Evolutionary conservation across 2,113 vertebrate species (phyloP).

Genomic region (Rhagologus leucostigma): DNA sequence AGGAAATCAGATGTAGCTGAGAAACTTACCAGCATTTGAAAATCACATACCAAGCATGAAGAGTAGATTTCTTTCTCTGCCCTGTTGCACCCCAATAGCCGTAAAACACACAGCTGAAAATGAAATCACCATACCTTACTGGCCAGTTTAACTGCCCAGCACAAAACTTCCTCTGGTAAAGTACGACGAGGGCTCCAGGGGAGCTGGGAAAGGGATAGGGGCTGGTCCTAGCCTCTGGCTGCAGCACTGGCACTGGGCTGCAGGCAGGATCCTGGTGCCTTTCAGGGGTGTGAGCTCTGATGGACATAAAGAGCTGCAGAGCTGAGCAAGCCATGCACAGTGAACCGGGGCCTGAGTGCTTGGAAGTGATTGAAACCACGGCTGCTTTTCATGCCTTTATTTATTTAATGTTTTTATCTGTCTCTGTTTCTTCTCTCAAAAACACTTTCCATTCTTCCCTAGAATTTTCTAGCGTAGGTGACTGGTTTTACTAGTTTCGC

Average conservation of each 20-base stretch:
- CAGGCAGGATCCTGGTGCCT: not conserved
- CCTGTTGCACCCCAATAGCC: not conserved
- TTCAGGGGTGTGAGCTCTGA: not conserved
- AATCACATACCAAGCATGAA: not conserved
- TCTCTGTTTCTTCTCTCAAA: not conserved
- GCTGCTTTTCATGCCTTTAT: not conserved
- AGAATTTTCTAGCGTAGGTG: not conserved
- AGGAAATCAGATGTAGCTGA: not conserved
- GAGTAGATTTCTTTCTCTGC: not conserved
- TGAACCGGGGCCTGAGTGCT: not conserved
- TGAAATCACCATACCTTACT: not conserved
- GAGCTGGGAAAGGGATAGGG: not conserved
- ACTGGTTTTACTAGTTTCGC: not conserved
- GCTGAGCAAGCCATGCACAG: not conserved
- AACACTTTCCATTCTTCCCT: not conserved
- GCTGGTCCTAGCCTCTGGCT: not conserved
- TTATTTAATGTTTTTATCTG: not conserved
- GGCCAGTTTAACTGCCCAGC: not conserved
- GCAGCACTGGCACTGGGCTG: not conserved
- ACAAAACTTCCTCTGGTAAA: not conserved
- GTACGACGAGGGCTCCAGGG: not conserved
- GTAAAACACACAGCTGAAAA: constrained; percentile 13
- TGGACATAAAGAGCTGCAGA: not conserved
- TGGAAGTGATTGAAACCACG: not conserved
- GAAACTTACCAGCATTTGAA: not conserved